Base-by-base conservation (phyloP, 2,888 invertebrate genomes). In the Horisme vitalbata region DNA sequence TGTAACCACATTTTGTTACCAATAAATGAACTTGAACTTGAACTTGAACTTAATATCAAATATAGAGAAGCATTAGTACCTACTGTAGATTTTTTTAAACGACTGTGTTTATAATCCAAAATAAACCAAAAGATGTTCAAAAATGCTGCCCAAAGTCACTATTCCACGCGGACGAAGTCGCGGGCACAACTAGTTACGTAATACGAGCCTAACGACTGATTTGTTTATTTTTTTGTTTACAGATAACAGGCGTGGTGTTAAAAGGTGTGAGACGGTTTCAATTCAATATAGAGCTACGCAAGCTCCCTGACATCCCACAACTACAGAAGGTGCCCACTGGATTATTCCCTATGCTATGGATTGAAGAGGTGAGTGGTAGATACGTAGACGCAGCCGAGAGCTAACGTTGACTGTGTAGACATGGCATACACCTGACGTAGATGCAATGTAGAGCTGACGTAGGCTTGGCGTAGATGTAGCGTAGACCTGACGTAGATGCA, bases 311-410 rank as follows among this genome's bases (percentile, higher is more conserved):
- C 0, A 72, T 92, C 0, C 77, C 86, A 0, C 78, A 91, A 28
- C 68, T 93, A 27, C 70, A 69, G 8, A 86, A 84, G 3, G 91
- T 93, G 1, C 82, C 75, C 18, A 90, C 91, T 0, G 92, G 92
- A 1, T 63, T 91, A 11, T 91, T 93, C 64, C 93, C 93, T 0
- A 54, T 93, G 30, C 44, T 92, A 2, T 93, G 93, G 93, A 61
- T 91, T 8, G 91, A 92, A 60, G 91, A 92, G 88, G 92, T 92
- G 73, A 11, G 13, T 36, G 9, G 7, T 15, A 1, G 2, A 9
- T 23, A 23, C 10, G 7, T 20, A 20, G 32, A 11, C n/a, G 23
- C 9, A 23, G 2, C 8, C n/a, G n/a, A n/a, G 20, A 5, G 4
- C 1, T 3, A 8, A 20, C 20, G 23, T n/a, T n/a, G n/a, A 4